phyloP scores from a whole-genome alignment of 2,888 invertebrate genomes.

The Plebejus anna region DNA sequence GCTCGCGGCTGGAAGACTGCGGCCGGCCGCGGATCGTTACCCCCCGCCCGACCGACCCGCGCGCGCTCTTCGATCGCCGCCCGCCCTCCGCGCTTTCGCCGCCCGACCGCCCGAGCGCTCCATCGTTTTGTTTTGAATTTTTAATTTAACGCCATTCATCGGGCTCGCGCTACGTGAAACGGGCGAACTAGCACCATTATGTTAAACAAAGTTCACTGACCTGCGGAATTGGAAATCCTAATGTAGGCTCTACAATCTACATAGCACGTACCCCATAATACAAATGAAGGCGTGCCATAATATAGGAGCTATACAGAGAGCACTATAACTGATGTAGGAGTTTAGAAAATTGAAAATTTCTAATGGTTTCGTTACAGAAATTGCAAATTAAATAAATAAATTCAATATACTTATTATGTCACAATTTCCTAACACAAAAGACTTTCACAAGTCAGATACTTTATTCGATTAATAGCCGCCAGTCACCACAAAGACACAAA shows the following conservation, averaged over 20 bases:
- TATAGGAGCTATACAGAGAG: not conserved
- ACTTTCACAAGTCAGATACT: not conserved
- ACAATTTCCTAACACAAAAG: not conserved
- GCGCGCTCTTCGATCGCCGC: conserved; percentile 75
- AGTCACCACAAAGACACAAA: not conserved
- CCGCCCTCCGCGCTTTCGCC: conserved; percentile 66
- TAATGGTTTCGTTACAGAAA: not conserved
- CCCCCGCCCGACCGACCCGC: conserved; percentile 58
- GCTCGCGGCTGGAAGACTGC: conserved; percentile 77
- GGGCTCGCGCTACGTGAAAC: conserved; percentile 53
- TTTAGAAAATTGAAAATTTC: not conserved
- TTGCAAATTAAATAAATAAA: not conserved
- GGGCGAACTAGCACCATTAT: conserved; percentile 52
- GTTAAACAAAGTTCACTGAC: conserved; percentile 52
- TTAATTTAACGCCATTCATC: conserved; percentile 76
- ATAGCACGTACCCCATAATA: not conserved
- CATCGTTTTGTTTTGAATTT: conserved; percentile 75
- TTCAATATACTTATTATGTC: no score
- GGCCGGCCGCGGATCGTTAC: conserved; percentile 51
- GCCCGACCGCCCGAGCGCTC: conserved; percentile 71
- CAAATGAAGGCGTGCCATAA: not conserved
- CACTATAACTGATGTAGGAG: not conserved
- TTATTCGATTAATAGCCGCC: not conserved
- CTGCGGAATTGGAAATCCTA: conserved; percentile 34
- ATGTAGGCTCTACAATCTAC: not conserved